Conservation (phyloP, 2,888 invertebrate genomes). For the Xestia sexstrigata region DNA sequence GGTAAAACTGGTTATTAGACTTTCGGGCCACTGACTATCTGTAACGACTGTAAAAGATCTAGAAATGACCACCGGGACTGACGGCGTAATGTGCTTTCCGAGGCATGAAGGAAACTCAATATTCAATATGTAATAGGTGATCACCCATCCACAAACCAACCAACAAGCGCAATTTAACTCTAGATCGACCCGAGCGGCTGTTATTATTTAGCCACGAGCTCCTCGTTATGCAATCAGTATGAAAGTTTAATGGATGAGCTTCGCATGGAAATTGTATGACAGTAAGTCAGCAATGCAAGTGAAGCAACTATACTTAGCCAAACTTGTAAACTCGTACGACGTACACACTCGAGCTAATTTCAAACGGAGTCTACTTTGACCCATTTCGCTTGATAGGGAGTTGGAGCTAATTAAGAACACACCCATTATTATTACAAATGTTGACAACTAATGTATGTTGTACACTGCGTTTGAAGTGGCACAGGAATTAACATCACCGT, state of each 20-base stretch:
- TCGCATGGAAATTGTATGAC: conserved; percentile 42
- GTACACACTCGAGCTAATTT: conserved; percentile 44
- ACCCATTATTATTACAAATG: conserved; percentile 25
- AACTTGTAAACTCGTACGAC: conserved; percentile 38
- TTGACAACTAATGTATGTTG: not conserved
- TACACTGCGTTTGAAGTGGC: not conserved
- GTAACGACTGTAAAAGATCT: not conserved
- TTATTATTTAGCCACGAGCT: not conserved
- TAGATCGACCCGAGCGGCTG: not conserved
- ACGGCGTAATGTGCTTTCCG: no score
- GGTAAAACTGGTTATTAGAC: not conserved
- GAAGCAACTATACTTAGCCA: conserved; percentile 35
- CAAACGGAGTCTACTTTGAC: conserved; percentile 32
- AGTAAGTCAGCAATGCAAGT: conserved; percentile 45
- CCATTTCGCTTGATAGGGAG: conserved; percentile 42
- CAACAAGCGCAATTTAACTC: not conserved
- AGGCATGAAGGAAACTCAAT: not conserved
- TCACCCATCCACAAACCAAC: not conserved
- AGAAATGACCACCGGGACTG: no score
- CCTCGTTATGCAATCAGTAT: not conserved
- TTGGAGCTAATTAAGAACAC: conserved; percentile 32
- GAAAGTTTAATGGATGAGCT: conserved; percentile 50
- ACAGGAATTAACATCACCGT: not conserved
- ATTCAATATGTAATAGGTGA: not conserved
- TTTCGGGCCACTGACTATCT: not conserved